These are phyloP conservation scores for Drosophila asahinai DNA, from an alignment of 1,140 invertebrate genomes.

Conservation along the genomic window DNA sequence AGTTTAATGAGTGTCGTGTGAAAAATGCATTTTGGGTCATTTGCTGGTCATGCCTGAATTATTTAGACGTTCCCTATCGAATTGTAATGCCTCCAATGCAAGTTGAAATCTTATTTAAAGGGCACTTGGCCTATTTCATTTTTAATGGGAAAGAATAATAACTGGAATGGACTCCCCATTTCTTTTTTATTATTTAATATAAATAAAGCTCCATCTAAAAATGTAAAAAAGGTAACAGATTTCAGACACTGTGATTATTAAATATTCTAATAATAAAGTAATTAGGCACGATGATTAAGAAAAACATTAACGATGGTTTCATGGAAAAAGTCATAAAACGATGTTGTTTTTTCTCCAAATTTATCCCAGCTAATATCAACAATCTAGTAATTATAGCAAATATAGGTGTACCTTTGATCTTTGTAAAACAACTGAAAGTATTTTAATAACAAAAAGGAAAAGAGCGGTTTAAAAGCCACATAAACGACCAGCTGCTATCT, in stretches of 20 bases:
- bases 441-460: background rate
- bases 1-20: background rate
- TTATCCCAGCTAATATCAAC: constrained; percentile 5
- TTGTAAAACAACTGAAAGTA: background rate
- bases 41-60: too few species aligned
- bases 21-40: background rate
- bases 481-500: too few species aligned
- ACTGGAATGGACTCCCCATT: too few species aligned
- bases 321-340: constrained; percentile 3
- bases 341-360: background rate
- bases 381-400: background rate
- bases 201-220: too few species aligned
- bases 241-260: background rate
- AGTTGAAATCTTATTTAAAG: too few species aligned
- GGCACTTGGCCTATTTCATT: too few species aligned
- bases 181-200: too few species aligned
- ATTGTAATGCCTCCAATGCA: too few species aligned
- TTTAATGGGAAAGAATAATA: too few species aligned
- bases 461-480: too few species aligned
- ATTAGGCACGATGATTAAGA: constrained; percentile 3
- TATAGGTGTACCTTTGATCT: constrained; percentile 6
- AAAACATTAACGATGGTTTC: background rate
- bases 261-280: background rate
- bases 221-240: background rate
- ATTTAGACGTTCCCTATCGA: too few species aligned